These are phyloP conservation scores for Fragum fragum DNA, from an alignment of 2,888 invertebrate genomes.

Conservation along the genomic window DNA sequence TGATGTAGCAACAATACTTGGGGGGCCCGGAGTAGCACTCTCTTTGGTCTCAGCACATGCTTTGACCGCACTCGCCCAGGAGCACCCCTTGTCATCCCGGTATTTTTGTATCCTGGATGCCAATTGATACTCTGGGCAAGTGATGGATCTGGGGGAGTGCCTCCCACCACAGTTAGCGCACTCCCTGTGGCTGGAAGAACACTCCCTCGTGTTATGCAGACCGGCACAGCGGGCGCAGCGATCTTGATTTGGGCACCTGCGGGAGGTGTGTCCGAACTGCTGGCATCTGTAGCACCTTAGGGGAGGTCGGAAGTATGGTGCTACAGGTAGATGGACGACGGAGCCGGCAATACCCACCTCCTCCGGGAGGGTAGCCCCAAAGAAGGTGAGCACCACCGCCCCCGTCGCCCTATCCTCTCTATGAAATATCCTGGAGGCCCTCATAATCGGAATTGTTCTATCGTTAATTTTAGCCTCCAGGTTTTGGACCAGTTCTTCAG, in stretches of 20 bases:
- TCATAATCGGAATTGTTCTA: background rate
- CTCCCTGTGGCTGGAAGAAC: background rate
- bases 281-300: background rate
- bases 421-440: background rate
- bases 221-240: background rate
- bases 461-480: background rate
- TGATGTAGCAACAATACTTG: too few relatives aligned
- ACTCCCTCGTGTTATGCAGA: background rate
- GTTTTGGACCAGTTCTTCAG: background rate
- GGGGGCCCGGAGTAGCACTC: too few relatives aligned
- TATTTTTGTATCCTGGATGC: background rate
- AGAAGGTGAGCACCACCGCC: conserved; percentile 2
- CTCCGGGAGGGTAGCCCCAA: background rate
- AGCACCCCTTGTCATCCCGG: background rate
- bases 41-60: too few relatives aligned
- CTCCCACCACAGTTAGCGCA: background rate
- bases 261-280: too few relatives aligned
- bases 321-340: background rate
- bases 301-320: background rate
- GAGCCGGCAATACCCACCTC: background rate
- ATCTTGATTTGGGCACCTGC: background rate
- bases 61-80: background rate
- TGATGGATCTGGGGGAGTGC: background rate
- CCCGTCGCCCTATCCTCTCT: background rate
- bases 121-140: background rate